Evolutionary conservation across 2,797 vertebrate genomes (phyloP), one percentile per base, ranked within the genome.

Genomic region (Brachymystax lenok): DNA sequence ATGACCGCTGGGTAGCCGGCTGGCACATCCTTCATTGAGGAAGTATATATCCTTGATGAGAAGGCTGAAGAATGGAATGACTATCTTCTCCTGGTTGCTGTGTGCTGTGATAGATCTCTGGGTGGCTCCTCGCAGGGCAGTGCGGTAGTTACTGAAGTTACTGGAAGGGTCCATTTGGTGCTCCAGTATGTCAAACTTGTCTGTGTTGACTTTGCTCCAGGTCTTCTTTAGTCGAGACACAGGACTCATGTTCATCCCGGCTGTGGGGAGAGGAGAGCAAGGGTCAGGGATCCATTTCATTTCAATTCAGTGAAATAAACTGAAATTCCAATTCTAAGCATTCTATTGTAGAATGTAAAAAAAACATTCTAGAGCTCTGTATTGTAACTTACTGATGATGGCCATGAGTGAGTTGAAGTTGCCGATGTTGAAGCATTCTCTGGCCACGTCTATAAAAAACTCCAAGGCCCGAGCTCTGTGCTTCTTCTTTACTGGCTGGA

Each of bases 401-500:
- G 97, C 97, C 97, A 98, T 97, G 81, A 98, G 94, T 0, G 97
- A 98, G 92, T 98, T 98, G 87, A 98, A 98, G 93, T 98, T 99
- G 87, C 97, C 97, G 0, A 98, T 98, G 92, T 97, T 98, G 93
- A 98, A 98, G 84, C 97, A 98, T 88, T 98, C 96, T 6, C 96
- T 95, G 80, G 97, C 97, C 82, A 98, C 96, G 0, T 98, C 96
- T 2, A 97, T 97, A 94, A 98, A 98, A 92, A 99, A 98, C 90
- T 98, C 97, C 0, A 98, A 95, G 85, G 97, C 97, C 77, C 96
- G 96, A 0, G 97, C 97, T 86, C 97, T 80, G 84, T 96, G 97
- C 71, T 98, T 98, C 94, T 98, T 99, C 92, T 98, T 99, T 69
- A 95, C 93, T 0, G 97, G 97, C 97, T 98, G 89, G 3, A 83